Percentiles rank a stretch among this genome's conserved stretches.
Evolutionary conservation across 2,113 vertebrate species (phyloP).

Genomic region (Pholis gunnellus): DNA sequence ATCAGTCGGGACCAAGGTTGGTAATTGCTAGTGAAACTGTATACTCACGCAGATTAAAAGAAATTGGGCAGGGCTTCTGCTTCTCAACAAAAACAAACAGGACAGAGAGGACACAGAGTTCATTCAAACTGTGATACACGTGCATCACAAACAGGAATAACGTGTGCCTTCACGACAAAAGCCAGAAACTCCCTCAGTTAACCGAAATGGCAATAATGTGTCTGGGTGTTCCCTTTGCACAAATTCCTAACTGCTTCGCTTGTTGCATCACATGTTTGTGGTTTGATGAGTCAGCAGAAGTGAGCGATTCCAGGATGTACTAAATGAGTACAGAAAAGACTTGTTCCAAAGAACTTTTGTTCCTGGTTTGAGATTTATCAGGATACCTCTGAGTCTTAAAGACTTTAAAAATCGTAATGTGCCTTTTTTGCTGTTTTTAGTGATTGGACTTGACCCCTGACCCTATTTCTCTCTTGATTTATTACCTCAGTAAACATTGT

Average conservation of each 20-base stretch:
- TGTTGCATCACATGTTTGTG: background rate
- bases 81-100: background rate
- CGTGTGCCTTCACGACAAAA: background rate
- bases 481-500: too few species aligned
- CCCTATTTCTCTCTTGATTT: too few species aligned
- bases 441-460: too few species aligned
- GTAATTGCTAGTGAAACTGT: background rate
- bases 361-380: background rate
- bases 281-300: background rate
- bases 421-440: background rate
- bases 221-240: background rate
- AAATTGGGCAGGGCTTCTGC: background rate
- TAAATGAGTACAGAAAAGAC: background rate
- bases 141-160: background rate
- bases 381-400: background rate
- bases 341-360: background rate
- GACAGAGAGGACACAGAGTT: background rate
- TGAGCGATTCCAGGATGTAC: background rate
- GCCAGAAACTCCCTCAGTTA: background rate
- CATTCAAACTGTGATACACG: background rate
- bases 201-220: background rate
- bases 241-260: background rate
- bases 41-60: background rate
- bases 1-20: background rate
- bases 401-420: background rate